These are phyloP conservation scores for Nettapus auritus DNA, from an alignment of 2,113 vertebrate genomes.

Conservation along the genomic window DNA sequence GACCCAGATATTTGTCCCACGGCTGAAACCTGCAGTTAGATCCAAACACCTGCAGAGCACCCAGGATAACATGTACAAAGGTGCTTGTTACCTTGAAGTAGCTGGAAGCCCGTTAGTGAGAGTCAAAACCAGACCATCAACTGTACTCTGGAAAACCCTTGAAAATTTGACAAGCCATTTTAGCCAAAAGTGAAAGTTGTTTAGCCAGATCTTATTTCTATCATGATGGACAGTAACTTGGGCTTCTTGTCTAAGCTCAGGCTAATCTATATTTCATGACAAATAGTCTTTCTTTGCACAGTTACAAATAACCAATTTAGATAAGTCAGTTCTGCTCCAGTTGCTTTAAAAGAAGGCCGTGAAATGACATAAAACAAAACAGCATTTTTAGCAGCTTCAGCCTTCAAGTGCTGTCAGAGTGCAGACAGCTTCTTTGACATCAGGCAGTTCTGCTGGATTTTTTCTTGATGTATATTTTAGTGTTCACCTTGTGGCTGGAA, in stretches of 20 bases:
- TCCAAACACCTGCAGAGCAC: not conserved
- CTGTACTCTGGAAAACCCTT: not conserved
- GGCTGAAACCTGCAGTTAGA: not conserved
- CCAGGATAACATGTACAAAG: not conserved
- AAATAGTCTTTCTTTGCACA: not conserved
- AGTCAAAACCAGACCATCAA: not conserved
- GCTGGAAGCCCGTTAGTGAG: not conserved
- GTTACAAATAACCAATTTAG: not conserved
- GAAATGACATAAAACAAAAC: not conserved
- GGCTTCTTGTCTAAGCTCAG: not conserved
- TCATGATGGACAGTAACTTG: not conserved
- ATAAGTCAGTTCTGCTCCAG: not conserved
- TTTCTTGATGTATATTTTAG: not conserved
- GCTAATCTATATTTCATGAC: not conserved
- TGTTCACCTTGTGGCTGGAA: not conserved
- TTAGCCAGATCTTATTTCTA: not conserved
- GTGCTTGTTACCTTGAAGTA: not conserved
- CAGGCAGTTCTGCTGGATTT: not conserved
- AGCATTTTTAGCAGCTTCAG: slow-evolving; percentile 40
- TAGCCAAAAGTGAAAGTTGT: not conserved
- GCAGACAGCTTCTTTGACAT: slow-evolving; percentile 16
- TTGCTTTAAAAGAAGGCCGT: slow-evolving; percentile 10
- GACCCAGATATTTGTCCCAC: not conserved
- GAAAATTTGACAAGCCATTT: not conserved
- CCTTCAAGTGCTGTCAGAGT: slow-evolving; percentile 12